Conservation (phyloP, 2,888 invertebrate species). For the Drosophila nigricruria region DNA sequence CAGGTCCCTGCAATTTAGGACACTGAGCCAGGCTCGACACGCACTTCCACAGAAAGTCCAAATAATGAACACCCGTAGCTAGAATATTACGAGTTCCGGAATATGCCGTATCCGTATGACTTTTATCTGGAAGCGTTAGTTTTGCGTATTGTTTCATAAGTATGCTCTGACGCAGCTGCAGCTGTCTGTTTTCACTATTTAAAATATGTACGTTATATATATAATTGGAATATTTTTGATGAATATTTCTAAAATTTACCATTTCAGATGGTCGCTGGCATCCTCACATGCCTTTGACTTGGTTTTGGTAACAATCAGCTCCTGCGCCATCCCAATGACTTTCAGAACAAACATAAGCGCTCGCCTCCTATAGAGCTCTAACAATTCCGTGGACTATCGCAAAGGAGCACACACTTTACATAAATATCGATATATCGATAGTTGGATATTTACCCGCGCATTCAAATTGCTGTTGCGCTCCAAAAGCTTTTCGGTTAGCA, state of each 20-base stretch:
- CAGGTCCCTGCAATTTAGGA: background rate
- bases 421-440: conserved; percentile 1
- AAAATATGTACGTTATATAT: background rate
- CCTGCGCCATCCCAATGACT: conserved; percentile 10
- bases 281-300: conserved; percentile 5
- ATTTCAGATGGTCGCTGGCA: conserved; percentile 1
- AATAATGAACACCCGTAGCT: background rate
- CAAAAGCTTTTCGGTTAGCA: background rate
- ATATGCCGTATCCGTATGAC: too few species aligned
- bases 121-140: background rate
- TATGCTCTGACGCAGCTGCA: conserved; percentile 12
- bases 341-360: conserved; percentile 20
- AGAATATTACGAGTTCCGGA: background rate
- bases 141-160: background rate
- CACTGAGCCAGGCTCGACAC: conserved; percentile 7
- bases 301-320: conserved; percentile 8
- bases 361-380: conserved; percentile 21
- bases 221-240: too few species aligned
- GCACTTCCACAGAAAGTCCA: conserved; percentile 28
- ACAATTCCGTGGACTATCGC: background rate
- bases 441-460: conserved; percentile 19
- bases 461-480: conserved; percentile 13
- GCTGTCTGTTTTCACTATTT: conserved; percentile 1
- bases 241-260: background rate
- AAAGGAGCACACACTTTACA: background rate